Base-by-base conservation (phyloP, 2,113 vertebrate genomes). In the Pimephales promelas region DNA sequence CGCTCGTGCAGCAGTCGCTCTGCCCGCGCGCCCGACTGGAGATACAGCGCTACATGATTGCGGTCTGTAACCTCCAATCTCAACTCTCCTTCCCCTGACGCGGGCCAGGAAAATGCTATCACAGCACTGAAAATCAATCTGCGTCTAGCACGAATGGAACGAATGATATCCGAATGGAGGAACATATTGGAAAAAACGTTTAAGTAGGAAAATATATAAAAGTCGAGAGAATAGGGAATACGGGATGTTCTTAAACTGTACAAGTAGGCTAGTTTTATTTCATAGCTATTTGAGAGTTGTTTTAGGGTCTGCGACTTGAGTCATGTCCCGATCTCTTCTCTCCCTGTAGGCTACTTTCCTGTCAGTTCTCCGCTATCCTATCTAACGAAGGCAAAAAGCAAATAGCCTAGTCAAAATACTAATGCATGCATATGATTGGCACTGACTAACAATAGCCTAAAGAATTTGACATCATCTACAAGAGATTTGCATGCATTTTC, bases 41-140 rank as follows among this genome's bases (percentile, higher is more conserved):
- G 79, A 75, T 71, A 77, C 80, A 83, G 71, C 71, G 70, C 81
- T 76, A 40, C 80, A 83, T 87, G 85, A 83, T 86, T 85, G 76
- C 66, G 79, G 79, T 83, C 79, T 76, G 72, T 79, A 84, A 73
- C 52, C 83, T 85, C 56, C 52, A 79, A 86, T 84, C 71, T 88
- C 62, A 70, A 86, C 85, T 68, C 61, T 77, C 61, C 45, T 66
- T 81, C 79, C 86, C 84, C 82, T 83, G 86, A 81, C 66, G 77
- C 59, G 72, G 81, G 22, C 78, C 57, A 11, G 81, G 26, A 71
- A 80, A 75, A 82, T 57, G 47, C 79, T 36, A 82, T 82, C 64
- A 83, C 40, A 66, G 43, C 68, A 57, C 34, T 64, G 80, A 70
- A 76, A 85, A 87, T 74, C 61, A 79, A 79, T 70, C 68, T 68